Percentiles rank a stretch among this genome's conserved stretches.
phyloP scores from a whole-genome alignment of 2,888 invertebrate species.

The Coleophora deauratella region DNA sequence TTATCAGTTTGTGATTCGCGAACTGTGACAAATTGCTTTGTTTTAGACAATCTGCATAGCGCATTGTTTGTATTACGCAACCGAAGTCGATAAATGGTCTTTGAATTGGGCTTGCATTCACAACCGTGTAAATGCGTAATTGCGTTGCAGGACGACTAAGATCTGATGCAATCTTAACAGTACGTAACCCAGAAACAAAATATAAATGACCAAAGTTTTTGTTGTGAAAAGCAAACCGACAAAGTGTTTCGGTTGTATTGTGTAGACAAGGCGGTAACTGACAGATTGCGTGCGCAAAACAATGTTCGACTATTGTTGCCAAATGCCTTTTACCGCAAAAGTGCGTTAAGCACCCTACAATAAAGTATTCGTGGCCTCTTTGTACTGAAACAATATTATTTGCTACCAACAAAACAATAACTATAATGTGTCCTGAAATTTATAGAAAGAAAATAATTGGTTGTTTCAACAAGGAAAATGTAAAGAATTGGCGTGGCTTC shows the following conservation, averaged over 20 bases:
- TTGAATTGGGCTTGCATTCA: conserved; percentile 2
- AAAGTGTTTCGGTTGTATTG: conserved; percentile 2
- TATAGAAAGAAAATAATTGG: neutral
- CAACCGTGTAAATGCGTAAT: conserved; percentile 1
- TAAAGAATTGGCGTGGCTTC: neutral
- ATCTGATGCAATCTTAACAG: neutral
- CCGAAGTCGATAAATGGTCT: neutral
- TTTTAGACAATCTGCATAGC: conserved; percentile 7
- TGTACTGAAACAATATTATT: conserved; percentile 15
- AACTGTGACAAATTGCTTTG: conserved; percentile 8
- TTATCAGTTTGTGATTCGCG: conserved; percentile 2
- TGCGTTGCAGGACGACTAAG: neutral
- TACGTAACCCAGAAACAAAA: neutral
- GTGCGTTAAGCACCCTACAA: conserved; percentile 40
- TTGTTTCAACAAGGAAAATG: neutral
- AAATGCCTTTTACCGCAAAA: conserved; percentile 39
- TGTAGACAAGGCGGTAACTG: conserved; percentile 26
- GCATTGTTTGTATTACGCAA: conserved; percentile 9
- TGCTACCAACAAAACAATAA: conserved; percentile 8
- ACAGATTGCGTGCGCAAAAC: conserved; percentile 55
- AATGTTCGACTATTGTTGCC: conserved; percentile 50
- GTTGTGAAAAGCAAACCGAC: no score
- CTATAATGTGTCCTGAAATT: no score
- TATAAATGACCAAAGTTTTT: neutral
- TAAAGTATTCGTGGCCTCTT: conserved; percentile 35